phyloP scores from a whole-genome alignment of 2,888 invertebrate species.

The Cheilosia urbana region DNA sequence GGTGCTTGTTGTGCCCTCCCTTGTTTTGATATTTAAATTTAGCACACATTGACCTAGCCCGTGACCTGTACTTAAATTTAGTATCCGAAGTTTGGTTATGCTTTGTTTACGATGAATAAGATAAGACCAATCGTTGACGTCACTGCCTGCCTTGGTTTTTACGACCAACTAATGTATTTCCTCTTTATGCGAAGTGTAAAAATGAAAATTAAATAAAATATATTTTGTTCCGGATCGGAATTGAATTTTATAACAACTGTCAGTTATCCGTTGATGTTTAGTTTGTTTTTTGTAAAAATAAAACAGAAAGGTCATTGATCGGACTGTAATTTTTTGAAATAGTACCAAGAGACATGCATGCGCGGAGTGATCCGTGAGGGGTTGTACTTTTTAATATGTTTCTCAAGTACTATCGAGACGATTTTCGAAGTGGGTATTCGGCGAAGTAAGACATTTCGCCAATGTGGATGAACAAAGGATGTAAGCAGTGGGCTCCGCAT shows the following conservation, averaged over 20 bases:
- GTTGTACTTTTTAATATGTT: neutral
- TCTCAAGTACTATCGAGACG: neutral
- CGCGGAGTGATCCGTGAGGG: neutral
- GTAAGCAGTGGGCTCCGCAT: too few relatives aligned
- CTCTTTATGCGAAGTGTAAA: constrained; percentile 5
- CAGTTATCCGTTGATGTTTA: neutral
- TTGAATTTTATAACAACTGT: neutral
- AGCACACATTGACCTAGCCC: constrained; percentile 42
- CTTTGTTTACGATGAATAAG: constrained; percentile 15
- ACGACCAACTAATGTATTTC: constrained; percentile 1
- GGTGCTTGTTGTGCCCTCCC: neutral
- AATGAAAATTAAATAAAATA: constrained; percentile 4
- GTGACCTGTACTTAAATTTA: constrained; percentile 43
- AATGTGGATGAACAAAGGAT: too few relatives aligned
- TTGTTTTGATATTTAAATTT: constrained; percentile 33
- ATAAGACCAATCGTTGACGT: constrained; percentile 28
- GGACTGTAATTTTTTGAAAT: neutral
- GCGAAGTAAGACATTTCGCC: too few relatives aligned
- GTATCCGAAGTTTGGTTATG: constrained; percentile 4
- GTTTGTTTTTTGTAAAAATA: neutral
- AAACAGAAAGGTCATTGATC: constrained; percentile 15
- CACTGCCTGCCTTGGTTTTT: constrained; percentile 37
- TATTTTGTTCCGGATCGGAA: constrained; percentile 10
- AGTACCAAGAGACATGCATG: neutral
- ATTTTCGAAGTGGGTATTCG: neutral